Evolutionary conservation across 2,113 vertebrate species (phyloP), one percentile per base, ranked within the genome.

Genomic region (Tachycineta bicolor): DNA sequence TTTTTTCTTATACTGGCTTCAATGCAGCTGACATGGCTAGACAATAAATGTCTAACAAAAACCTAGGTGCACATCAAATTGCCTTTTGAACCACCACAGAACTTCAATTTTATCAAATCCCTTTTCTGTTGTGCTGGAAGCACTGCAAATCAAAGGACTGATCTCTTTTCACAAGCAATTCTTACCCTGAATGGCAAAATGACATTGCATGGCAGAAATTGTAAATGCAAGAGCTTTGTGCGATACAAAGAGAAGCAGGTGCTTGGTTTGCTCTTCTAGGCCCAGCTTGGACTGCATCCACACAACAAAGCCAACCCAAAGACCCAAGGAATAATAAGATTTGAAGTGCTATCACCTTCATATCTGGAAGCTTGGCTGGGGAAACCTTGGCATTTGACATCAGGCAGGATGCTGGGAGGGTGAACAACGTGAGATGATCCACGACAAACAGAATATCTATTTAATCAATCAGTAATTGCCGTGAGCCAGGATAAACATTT

Each of bases 401-500:
- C 3, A 2, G 41, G 11, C 28, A 47, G 44, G 55, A 94, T 20
- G 9, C 29, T 67, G 46, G 6, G 43, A 43, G 19, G 12, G n/a
- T 69, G 56, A 44, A 65, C 0, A 0, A 22, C 62, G 34, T 11
- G 24, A 58, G 25, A 13, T 65, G 5, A 8, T 68, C 79, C 28
- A 9, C 7, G 2, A 47, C 46, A 81, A 85, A 60, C 12, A 70
- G 23, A 39, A 0, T 76, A 49, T 41, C 31, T 78, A 20, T 67
- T 83, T 73, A n/a, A 65, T 62, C 87, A 84, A 20, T 34, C 2
- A n/a, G 15, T 63, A 87, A 70, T 25, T 88, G 28, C 31, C 81
- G 41, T 64, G 55, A 63, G 34, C 39, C 46, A 74, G 37, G 10
- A 56, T 50, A 34, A 70, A 56, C 8, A n/a, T 44, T 50, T 71